Evolutionary conservation across 1,140 invertebrate genomes (phyloP).

Genomic region (Eriosoma lanigerum): DNA sequence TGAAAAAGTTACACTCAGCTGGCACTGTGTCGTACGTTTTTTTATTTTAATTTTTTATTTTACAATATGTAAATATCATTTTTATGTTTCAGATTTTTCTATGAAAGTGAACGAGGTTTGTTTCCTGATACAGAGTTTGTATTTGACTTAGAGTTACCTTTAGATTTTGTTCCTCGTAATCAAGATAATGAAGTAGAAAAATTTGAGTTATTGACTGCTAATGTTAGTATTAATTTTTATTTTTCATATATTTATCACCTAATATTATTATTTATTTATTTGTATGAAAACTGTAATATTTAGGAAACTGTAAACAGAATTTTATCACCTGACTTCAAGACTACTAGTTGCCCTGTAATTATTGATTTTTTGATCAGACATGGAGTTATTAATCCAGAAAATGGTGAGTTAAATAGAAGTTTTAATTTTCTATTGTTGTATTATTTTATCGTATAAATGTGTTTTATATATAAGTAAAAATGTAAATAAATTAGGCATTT

Average conservation of each 20-base stretch:
- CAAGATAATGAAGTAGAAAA: slow-evolving; percentile 90
- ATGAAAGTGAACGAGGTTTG: slow-evolving; percentile 86
- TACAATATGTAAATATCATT: slow-evolving; percentile 7
- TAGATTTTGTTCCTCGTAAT: slow-evolving; percentile 85
- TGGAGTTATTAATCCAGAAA: slow-evolving; percentile 83
- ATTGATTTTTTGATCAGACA: slow-evolving; percentile 90
- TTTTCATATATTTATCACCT: slow-evolving; percentile 34
- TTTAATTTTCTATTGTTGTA: neutral
- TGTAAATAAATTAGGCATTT: too few relatives aligned
- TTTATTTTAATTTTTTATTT: neutral
- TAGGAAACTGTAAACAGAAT: slow-evolving; percentile 70
- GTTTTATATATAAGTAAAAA: neutral
- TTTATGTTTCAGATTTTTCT: slow-evolving; percentile 73
- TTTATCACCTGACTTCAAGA: slow-evolving; percentile 83
- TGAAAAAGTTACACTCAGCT: slow-evolving; percentile 74
- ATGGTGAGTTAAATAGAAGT: slow-evolving; percentile 65
- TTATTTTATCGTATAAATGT: neutral
- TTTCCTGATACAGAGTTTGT: slow-evolving; percentile 94
- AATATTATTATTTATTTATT: slow-evolving; percentile 43
- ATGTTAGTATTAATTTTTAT: slow-evolving; percentile 64
- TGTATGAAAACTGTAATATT: slow-evolving; percentile 28
- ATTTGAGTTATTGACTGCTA: slow-evolving; percentile 81
- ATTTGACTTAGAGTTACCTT: slow-evolving; percentile 88
- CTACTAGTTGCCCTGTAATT: slow-evolving; percentile 85
- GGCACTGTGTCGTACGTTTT: slow-evolving; percentile 76